Base-by-base conservation (phyloP, 2,888 invertebrate species). In the Melipona beecheii region DNA sequence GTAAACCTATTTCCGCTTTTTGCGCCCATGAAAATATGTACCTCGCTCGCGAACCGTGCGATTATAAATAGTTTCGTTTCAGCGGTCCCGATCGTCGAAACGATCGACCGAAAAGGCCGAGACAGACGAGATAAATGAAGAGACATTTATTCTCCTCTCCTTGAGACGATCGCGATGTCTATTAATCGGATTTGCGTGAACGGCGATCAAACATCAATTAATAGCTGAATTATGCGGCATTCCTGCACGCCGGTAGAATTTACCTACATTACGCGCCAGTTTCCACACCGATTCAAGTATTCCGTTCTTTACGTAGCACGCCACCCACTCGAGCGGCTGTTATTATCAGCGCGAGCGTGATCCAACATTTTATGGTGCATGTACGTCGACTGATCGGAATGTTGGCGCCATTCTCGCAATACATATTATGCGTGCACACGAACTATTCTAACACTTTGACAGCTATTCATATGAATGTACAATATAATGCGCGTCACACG, bases 361-460 rank as follows among this genome's bases (percentile, higher is more conserved):
- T 85, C 83, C 75, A 81, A 86, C 89, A 78, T 89, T 88, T 88
- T 86, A 88, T 75, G 78, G 79, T 82, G 78, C 73, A 66, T 75
- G 81, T 84, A 84, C 82, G 80, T 85, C 84, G 89, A 86, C 86
- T 87, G 91, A 92, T 90, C 91, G 91, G 92, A 92, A 92, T 92
- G 92, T 92, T 92, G 92, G 92, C 92, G 92, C 92, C 92, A 87
- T 90, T 78, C 81, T 78, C 75, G 58, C 62, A 27, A 43, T 49
- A 74, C 71, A 43, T 43, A 74, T 74, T 77, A 64, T 58, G 62
- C 78, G 24, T 60, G 60, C 21, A n/a, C 69, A 71, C 71, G 66
- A 73, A 36, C 17, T 54, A 60, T 24, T 56, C n/a, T 2, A 58
- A 58, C n/a, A 58, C 13, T 58, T 58, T 58, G 15, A 24, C n/a